These are phyloP conservation scores for Callaeas wilsoni DNA, from an alignment of 2,113 vertebrate species.

Conservation along the genomic window DNA sequence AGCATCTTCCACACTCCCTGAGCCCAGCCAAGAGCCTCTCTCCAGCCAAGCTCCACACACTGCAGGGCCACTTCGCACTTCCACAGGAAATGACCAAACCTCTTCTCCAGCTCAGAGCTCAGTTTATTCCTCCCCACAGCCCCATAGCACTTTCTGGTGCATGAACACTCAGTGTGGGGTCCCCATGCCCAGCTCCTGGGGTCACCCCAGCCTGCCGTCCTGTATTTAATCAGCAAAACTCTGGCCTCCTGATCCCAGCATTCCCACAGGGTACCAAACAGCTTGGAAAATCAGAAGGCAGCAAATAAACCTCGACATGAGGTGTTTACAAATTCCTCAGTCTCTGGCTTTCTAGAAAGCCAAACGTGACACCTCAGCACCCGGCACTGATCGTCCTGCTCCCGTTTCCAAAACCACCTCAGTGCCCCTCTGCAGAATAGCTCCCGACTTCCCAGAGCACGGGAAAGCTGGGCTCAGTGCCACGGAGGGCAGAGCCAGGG, in stretches of 20 bases:
- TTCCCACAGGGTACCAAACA: fast-evolving
- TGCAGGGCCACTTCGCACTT: background rate
- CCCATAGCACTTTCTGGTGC: background rate
- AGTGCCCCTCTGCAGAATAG: background rate
- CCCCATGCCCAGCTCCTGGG: fast-evolving
- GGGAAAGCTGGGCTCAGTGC: fast-evolving
- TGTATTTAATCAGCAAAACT: background rate
- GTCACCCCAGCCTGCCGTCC: background rate
- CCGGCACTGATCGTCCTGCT: background rate
- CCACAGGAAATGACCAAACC: background rate
- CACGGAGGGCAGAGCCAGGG: too few relatives aligned
- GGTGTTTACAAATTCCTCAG: background rate
- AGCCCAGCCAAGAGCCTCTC: background rate
- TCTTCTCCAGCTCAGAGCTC: background rate
- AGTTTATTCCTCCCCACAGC: background rate
- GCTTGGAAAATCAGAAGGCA: background rate
- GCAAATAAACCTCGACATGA: background rate
- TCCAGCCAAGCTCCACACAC: fast-evolving
- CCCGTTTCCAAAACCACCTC: background rate
- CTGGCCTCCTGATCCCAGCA: background rate
- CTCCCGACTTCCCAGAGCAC: fast-evolving
- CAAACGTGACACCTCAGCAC: background rate
- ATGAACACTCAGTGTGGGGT: background rate
- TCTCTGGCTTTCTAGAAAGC: background rate
- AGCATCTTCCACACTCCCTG: background rate